These are phyloP conservation scores for Leistus spinibarbis DNA, from an alignment of 2,888 invertebrate genomes.

Conservation along the genomic window DNA sequence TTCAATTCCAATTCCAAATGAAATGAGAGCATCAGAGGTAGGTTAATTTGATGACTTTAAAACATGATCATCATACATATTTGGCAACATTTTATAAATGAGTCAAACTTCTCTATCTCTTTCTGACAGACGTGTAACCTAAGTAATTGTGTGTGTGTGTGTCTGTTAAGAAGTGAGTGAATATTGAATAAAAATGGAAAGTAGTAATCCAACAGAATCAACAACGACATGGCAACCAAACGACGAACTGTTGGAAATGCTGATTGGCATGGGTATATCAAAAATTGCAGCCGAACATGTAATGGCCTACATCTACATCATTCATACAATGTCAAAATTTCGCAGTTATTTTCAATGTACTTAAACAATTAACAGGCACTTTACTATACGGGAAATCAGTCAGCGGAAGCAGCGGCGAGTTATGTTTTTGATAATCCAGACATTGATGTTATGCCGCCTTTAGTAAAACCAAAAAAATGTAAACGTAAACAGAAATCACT, in stretches of 20 bases:
- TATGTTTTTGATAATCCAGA: slow-evolving; percentile 62
- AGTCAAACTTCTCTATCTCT: not conserved
- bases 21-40: too few relatives aligned
- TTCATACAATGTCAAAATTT: slow-evolving; percentile 12
- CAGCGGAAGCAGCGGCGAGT: slow-evolving; percentile 61
- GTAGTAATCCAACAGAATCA: slow-evolving; percentile 23
- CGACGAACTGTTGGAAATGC: slow-evolving; percentile 52
- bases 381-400: slow-evolving; percentile 62
- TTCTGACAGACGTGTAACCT: not conserved
- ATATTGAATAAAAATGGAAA: slow-evolving; percentile 22
- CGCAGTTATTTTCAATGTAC: slow-evolving; percentile 38
- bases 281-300: slow-evolving; percentile 56
- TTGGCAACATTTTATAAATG: too few relatives aligned
- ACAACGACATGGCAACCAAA: slow-evolving; percentile 52
- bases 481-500: slow-evolving; percentile 36
- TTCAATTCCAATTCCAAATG: too few relatives aligned
- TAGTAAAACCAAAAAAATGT: slow-evolving; percentile 30
- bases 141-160: not conserved
- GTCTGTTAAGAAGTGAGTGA: not conserved
- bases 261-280: slow-evolving; percentile 58
- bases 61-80: too few relatives aligned
- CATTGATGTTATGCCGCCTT: slow-evolving; percentile 44
- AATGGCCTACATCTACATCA: slow-evolving; percentile 34
- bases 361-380: slow-evolving; percentile 55
- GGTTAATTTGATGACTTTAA: too few relatives aligned